Percentiles rank a stretch among this genome's conserved stretches.
phyloP scores from a whole-genome alignment of 1,140 invertebrate genomes.

The Zophobas morio region DNA sequence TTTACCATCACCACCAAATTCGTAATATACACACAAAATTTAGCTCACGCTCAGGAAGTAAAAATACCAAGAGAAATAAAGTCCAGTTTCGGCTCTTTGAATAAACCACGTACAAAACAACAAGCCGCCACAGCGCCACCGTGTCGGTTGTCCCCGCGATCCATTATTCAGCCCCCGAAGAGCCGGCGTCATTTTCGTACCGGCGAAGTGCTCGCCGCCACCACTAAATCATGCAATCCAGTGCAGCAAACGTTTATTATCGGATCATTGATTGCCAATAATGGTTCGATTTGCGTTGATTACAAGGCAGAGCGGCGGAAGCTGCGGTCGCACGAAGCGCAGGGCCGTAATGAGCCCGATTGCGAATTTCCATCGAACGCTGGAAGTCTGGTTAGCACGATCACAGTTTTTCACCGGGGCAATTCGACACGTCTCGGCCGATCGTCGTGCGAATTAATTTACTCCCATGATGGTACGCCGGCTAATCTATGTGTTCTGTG shows the following conservation, averaged over 20 bases:
- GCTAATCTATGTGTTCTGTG: constrained; percentile 45
- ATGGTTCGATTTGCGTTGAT: constrained; percentile 61
- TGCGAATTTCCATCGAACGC: neutral
- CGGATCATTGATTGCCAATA: constrained; percentile 63
- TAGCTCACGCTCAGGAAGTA: no score
- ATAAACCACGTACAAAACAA: no score
- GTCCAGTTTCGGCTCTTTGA: no score
- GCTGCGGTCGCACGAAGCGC: constrained; percentile 56
- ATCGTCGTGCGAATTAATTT: constrained; percentile 49
- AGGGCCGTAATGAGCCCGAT: constrained; percentile 7
- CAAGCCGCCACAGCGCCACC: neutral
- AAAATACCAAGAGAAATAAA: no score
- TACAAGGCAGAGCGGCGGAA: constrained; percentile 61
- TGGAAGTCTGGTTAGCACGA: constrained; percentile 46
- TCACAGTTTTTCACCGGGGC: constrained; percentile 35
- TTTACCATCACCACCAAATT: no score
- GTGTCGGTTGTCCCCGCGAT: neutral
- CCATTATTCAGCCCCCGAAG: constrained; percentile 2
- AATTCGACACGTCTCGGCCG: constrained; percentile 34
- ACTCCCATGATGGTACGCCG: constrained; percentile 15
- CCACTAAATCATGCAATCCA: constrained; percentile 43
- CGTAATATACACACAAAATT: no score
- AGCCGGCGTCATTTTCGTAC: constrained; percentile 5
- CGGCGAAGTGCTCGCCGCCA: constrained; percentile 4
- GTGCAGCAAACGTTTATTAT: constrained; percentile 56